A percentile compares a stretch with the other conserved stretches of the same genome.
These are phyloP conservation scores for Marronus borbonicus DNA, from an alignment of 2,888 invertebrate species.

Conservation along the genomic window DNA sequence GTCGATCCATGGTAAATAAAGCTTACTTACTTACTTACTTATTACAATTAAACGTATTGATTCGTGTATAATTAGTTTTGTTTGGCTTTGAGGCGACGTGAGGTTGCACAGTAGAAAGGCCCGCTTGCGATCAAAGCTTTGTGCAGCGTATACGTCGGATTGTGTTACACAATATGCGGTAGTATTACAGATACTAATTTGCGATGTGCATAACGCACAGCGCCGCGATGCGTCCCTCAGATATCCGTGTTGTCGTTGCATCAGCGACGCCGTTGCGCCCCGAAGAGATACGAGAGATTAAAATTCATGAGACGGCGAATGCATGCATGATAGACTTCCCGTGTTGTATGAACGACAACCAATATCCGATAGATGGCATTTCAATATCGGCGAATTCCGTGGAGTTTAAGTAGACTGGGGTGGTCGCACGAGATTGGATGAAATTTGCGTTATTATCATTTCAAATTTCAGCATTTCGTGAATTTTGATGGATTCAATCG, in stretches of 20 bases:
- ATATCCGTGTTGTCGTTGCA: slow-evolving; percentile 1
- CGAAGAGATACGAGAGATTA: slow-evolving; percentile 1
- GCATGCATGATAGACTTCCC: neutral
- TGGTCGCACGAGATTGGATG: too few relatives aligned
- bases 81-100: slow-evolving; percentile 3
- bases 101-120: neutral
- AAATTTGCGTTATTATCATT: too few relatives aligned
- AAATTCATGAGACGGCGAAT: neutral
- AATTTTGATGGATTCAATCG: too few relatives aligned
- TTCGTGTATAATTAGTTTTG: slow-evolving; percentile 26
- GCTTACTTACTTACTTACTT: too few relatives aligned
- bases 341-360: neutral
- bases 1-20: too few relatives aligned
- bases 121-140: neutral
- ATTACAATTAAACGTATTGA: slow-evolving; percentile 15
- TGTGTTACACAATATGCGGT: neutral
- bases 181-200: neutral
- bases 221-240: neutral
- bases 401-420: too few relatives aligned
- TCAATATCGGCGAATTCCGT: too few relatives aligned
- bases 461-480: too few relatives aligned
- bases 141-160: neutral
- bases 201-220: neutral
- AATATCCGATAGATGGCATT: neutral
- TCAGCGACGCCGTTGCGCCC: neutral